Base-by-base conservation (phyloP, 2,888 invertebrate species). In the Phortica okadai region DNA sequence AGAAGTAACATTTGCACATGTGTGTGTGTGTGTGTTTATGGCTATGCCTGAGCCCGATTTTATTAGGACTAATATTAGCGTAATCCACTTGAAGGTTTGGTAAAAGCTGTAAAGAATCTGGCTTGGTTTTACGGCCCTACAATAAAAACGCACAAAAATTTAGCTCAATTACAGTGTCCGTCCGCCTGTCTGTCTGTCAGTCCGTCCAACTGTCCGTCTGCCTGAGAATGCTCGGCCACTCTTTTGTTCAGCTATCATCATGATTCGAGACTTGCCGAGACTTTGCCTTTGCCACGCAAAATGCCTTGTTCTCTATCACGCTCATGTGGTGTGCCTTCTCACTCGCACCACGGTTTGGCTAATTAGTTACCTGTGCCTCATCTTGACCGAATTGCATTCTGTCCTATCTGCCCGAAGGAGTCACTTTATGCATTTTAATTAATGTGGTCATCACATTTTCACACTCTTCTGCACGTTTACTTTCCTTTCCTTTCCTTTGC, bases 31-130 rank as follows among this genome's bases (percentile, higher is more conserved):
- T 16, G 25, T 77, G 3, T 58, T 16, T 56, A 54, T 14, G 6
- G 16, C 41, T 74, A 14, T 62, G 56, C 59, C 59, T 59, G 59
- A 14, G n/a, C 21, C 8, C 21, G 77, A 73, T 80, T 86, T 86
- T 87, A 85, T 84, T 80, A 79, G 78, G 84, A 77, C 67, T 80
- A 82, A 85, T 83, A 85, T 80, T 85, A 82, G 81, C 81, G 85
- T 86, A 86, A 86, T 85, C 83, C 85, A 79, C 77, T 79, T 80
- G 78, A 78, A 75, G 78, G 75, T 80, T 80, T 82, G 80, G 78
- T 78, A 59, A 58, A 75, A 77, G 81, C 79, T 76, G 78, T 83
- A 84, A 84, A 84, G 83, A 81, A 84, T 10, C 82, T 84, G 85
- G 79, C 84, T 85, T 78, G 83, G 79, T 67, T 83, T 83, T 83